Percentiles rank a stretch among this genome's conserved stretches.
Evolutionary conservation across 2,113 vertebrate species (phyloP).

Genomic region (Sander lucioperca): DNA sequence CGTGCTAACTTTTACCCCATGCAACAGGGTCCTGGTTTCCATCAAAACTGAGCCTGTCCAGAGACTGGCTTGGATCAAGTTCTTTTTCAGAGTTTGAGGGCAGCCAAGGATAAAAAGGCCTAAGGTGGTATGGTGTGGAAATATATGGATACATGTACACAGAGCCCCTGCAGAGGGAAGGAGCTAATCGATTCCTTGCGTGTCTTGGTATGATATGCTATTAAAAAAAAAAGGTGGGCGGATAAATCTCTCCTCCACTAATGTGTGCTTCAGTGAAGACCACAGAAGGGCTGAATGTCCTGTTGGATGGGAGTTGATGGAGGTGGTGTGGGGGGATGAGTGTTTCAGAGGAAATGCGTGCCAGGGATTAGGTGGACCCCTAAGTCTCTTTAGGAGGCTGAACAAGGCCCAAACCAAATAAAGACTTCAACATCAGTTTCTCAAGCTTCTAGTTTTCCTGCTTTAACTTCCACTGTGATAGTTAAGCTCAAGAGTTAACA

Average conservation of each 20-base stretch:
- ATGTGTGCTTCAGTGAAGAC: conserved; percentile 47
- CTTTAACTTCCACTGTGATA: conserved; percentile 11
- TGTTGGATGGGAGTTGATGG: neutral
- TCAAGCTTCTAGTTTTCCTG: conserved; percentile 46
- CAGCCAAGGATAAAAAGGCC: conserved; percentile 57
- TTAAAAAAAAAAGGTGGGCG: conserved; percentile 47
- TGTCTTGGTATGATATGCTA: conserved; percentile 54
- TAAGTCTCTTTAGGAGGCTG: conserved; percentile 57
- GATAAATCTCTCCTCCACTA: conserved; percentile 52
- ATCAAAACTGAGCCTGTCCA: conserved; percentile 65
- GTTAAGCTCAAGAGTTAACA: conserved; percentile 25
- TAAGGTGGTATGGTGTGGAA: conserved; percentile 42
- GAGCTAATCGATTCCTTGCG: conserved; percentile 51
- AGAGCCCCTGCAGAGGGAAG: conserved; percentile 38
- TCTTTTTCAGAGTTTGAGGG: conserved; percentile 44
- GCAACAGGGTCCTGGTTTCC: conserved; percentile 58
- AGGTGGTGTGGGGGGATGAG: conserved; percentile 11
- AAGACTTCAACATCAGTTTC: conserved; percentile 54
- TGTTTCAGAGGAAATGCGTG: conserved; percentile 46
- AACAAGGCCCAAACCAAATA: conserved; percentile 63
- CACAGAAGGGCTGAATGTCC: conserved; percentile 49
- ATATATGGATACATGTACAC: conserved; percentile 42
- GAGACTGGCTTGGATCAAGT: conserved; percentile 51
- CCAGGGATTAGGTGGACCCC: conserved; percentile 46
- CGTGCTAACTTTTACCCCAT: conserved; percentile 64